Evolutionary conservation across 1,140 invertebrate genomes (phyloP).

Genomic region (Andrena cerasifolii): DNA sequence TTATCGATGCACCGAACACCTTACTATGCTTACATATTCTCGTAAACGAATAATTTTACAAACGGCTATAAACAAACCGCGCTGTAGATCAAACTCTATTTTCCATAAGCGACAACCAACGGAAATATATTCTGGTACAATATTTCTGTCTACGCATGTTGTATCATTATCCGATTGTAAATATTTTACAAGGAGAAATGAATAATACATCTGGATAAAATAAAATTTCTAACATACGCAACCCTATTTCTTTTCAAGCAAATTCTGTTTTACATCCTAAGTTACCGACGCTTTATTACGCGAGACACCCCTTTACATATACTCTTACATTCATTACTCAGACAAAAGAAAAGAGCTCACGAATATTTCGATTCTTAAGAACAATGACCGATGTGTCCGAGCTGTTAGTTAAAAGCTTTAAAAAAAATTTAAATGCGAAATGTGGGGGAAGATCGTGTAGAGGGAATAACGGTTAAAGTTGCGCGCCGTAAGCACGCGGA

Average conservation of each 20-base stretch:
- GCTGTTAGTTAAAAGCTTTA: not conserved
- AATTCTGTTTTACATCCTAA: not conserved
- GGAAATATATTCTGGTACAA: constrained; percentile 52
- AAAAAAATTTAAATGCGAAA: not conserved
- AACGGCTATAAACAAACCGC: constrained; percentile 29
- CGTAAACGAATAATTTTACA: constrained; percentile 17
- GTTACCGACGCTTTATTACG: too few relatives aligned
- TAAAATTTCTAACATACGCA: constrained; percentile 39
- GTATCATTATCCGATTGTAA: constrained; percentile 13
- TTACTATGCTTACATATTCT: constrained; percentile 8
- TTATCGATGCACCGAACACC: constrained; percentile 11
- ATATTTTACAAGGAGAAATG: constrained; percentile 52
- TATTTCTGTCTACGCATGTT: constrained; percentile 21
- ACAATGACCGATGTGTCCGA: too few relatives aligned
- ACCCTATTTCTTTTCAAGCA: not conserved
- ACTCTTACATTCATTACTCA: not conserved
- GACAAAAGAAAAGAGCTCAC: not conserved
- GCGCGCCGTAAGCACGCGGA: constrained; percentile 34
- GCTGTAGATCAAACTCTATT: constrained; percentile 50
- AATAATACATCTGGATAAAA: constrained; percentile 51
- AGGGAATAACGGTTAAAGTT: constrained; percentile 16
- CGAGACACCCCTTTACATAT: too few relatives aligned
- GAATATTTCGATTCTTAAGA: too few relatives aligned
- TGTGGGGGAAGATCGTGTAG: too few relatives aligned
- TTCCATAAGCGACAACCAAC: constrained; percentile 49